Percentiles rank a stretch among this genome's conserved stretches.
Evolutionary conservation across 2,888 invertebrate species (phyloP).

Genomic region (Byasa hedistus): DNA sequence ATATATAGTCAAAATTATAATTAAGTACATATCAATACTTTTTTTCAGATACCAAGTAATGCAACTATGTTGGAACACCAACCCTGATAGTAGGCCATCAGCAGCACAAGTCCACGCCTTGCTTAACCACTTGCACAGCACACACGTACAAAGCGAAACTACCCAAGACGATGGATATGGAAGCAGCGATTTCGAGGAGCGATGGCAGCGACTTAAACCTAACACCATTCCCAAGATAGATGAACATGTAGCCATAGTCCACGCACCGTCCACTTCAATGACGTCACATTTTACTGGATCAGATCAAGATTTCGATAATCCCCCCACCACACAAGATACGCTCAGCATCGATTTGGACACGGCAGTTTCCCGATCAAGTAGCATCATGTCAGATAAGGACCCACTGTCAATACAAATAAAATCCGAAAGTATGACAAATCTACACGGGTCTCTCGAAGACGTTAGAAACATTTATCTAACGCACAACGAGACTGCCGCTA

Average conservation of each 20-base stretch:
- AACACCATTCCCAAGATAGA: constrained; percentile 81
- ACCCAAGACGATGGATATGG: constrained; percentile 49
- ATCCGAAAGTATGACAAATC: constrained; percentile 81
- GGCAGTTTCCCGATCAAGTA: constrained; percentile 65
- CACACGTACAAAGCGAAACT: constrained; percentile 47
- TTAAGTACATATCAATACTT: not conserved
- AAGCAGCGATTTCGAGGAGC: constrained; percentile 82
- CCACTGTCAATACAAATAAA: constrained; percentile 64
- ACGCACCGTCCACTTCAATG: constrained; percentile 63
- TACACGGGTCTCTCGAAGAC: constrained; percentile 85
- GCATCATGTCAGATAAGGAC: constrained; percentile 70
- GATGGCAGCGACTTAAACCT: constrained; percentile 86
- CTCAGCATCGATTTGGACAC: constrained; percentile 63
- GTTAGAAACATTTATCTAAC: constrained; percentile 73
- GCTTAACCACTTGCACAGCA: constrained; percentile 62
- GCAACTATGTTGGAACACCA: constrained; percentile 83
- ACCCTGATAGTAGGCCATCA: constrained; percentile 53
- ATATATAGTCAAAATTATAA: too few relatives aligned
- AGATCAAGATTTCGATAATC: constrained; percentile 54
- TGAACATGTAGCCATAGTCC: constrained; percentile 72
- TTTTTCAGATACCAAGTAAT: constrained; percentile 83
- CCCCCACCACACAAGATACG: constrained; percentile 52
- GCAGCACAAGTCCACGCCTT: constrained; percentile 67
- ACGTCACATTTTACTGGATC: constrained; percentile 59
- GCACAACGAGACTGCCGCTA: constrained; percentile 63